These are phyloP conservation scores for Drosophila macrospina DNA, from an alignment of 2,888 invertebrate genomes.

Conservation along the genomic window DNA sequence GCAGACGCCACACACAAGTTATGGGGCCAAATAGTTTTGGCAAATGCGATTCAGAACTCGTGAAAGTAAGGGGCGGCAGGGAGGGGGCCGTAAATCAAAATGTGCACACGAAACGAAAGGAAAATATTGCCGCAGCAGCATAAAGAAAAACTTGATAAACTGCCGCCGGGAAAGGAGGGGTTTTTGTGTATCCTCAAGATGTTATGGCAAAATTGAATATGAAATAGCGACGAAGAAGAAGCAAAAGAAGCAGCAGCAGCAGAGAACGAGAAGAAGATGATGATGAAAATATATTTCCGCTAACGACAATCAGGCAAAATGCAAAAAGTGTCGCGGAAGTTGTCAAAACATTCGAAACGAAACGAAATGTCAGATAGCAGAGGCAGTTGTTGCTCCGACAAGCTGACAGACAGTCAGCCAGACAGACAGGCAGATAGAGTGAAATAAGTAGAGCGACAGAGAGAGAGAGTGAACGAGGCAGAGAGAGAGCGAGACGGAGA, in stretches of 20 bases:
- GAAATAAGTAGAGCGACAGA: neutral
- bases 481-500: neutral
- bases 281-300: constrained; percentile 72
- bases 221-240: constrained; percentile 20
- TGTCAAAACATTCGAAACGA: constrained; percentile 74
- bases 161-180: neutral
- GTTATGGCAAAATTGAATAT: constrained; percentile 46
- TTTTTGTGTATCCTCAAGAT: constrained; percentile 32
- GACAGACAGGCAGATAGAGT: neutral
- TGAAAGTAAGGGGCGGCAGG: neutral
- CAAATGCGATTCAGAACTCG: constrained; percentile 20
- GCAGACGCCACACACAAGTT: constrained; percentile 15
- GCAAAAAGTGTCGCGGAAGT: constrained; percentile 78
- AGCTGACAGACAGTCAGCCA: constrained; percentile 17
- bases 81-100: constrained; percentile 62
- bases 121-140: constrained; percentile 45
- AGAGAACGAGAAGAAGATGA: too few relatives aligned
- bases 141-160: constrained; percentile 52
- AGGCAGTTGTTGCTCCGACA: constrained; percentile 30
- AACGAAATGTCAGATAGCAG: constrained; percentile 54
- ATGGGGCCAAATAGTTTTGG: constrained; percentile 48
- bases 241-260: constrained; percentile 5
- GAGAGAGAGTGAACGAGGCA: neutral
- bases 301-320: constrained; percentile 71
- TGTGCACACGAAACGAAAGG: constrained; percentile 30